Evolutionary conservation across 2,888 invertebrate genomes (phyloP), one percentile per base, ranked within the genome.

Genomic region (Drosophila pseudotakahashii): DNA sequence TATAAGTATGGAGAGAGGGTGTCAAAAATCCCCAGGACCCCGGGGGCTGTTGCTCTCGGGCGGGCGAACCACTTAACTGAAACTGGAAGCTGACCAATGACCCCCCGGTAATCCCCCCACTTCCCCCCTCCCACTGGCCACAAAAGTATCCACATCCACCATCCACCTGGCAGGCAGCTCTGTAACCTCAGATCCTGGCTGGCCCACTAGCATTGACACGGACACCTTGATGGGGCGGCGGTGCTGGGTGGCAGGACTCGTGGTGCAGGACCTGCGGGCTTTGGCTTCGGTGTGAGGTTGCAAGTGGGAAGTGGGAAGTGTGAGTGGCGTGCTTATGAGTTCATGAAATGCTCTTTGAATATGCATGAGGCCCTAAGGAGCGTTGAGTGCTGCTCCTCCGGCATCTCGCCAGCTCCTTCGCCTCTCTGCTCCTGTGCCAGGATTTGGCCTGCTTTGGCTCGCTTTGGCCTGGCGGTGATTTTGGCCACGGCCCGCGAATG

Each of bases 311-410:
- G 52, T 5, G 10, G 42, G 14, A 45, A 32, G 67, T 76, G 73
- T 69, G 77, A 78, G 81, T 72, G 73, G 71, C 73, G 78, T 81
- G 86, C 84, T 87, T 86, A 86, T 88, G 85, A 82, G 85, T 78
- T 81, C 83, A 75, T 81, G 77, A 87, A 84, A 79, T 82, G 82
- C 81, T 76, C 73, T 74, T 87, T 77, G 81, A 85, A 88, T 88
- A 88, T 88, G 88, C 84, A 88, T 88, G 86, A 86, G 76, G 62
- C 81, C 69, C 78, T 73, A 77, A 85, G 80, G 81, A 75, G 77
- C 71, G 73, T 59, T 73, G 73, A 82, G 81, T 83, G 84, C 75
- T 73, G 72, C 76, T 57, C 19, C 44, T 36, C 53, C 16, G 37
- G 44, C 51, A 50, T 57, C 34, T 55, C 45, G 45, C 58, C 68